These are phyloP conservation scores for Lithophane socia DNA, from an alignment of 2,888 invertebrate species.

Conservation along the genomic window DNA sequence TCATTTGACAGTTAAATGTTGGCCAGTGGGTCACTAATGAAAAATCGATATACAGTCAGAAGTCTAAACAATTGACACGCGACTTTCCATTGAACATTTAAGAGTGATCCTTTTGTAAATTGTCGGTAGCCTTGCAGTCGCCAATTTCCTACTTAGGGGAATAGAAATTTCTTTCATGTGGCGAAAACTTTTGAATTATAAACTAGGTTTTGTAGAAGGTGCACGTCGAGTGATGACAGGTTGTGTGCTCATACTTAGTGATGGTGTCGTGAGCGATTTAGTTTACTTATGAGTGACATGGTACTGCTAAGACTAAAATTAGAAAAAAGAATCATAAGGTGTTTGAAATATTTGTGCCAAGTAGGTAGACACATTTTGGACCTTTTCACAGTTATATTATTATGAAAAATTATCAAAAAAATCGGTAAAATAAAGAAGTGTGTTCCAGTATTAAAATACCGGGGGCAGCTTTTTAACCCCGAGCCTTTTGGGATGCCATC, in stretches of 20 bases:
- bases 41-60: conserved; percentile 44
- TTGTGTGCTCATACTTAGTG: background rate
- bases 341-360: background rate
- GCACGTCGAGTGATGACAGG: conserved; percentile 1
- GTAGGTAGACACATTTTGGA: background rate
- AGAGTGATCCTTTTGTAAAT: background rate
- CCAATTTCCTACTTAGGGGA: background rate
- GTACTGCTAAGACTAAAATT: background rate
- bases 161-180: background rate
- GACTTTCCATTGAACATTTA: background rate
- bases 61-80: conserved; percentile 22
- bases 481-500: conserved; percentile 22
- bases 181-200: conserved; percentile 12
- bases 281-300: conserved; percentile 2
- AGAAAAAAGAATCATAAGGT: background rate
- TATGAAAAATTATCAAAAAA: background rate
- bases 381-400: background rate
- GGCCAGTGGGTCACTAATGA: conserved; percentile 41
- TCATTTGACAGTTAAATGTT: conserved; percentile 40
- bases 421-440: background rate
- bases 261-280: conserved; percentile 12
- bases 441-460: conserved; percentile 1
- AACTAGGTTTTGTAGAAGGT: background rate
- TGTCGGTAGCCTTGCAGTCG: background rate
- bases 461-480: background rate